Base-by-base conservation (phyloP, 2,888 invertebrate species). In the Cremastinae sp. region DNA sequence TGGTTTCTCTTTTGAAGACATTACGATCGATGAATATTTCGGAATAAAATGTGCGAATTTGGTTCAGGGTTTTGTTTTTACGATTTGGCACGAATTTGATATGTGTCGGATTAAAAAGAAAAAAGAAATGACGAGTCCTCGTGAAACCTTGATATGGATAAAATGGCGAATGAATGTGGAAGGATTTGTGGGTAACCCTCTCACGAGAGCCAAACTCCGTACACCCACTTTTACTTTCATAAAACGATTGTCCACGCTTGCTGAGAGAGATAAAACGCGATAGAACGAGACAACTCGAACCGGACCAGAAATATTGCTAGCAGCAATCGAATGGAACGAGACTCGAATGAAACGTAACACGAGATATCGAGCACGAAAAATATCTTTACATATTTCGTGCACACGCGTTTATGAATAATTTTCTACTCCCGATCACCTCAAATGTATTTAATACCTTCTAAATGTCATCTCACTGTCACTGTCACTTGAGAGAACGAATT, bases 211-310 rank as follows among this genome's bases (percentile, higher is more conserved):
- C 71, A 73, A 78, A 74, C 70, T 75, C 75, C 75, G 79, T 81
- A 83, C 81, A 78, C 78, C 79, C 80, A 85, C 85, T 85, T 85
- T 85, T 85, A 85, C 84, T 85, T 84, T 84, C 83, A 81, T 73
- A 28, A 78, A 80, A 78, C 80, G 81, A 83, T 82, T 84, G 79
- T 80, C 79, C 79, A 79, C 72, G 58, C 47, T 45, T 64, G 70
- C 41, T 2, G 28, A 28, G 28, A 5, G 69, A 74, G 64, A 76
- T 70, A 74, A 37, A 69, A 69, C 49, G 61, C 56, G 79, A 76
- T 69, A 75, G 58, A 70, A 58, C 14, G 56, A 20, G 59, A 69
- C 51, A 65, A 37, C 64, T 45, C 53, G 14, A 69, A 76, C 69
- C 69, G 64, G 64, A 65, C 76, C 53, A 73, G 69, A 22, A 49